Conservation (phyloP, 2,888 invertebrate species). For the Shargacucullia verbasci region DNA sequence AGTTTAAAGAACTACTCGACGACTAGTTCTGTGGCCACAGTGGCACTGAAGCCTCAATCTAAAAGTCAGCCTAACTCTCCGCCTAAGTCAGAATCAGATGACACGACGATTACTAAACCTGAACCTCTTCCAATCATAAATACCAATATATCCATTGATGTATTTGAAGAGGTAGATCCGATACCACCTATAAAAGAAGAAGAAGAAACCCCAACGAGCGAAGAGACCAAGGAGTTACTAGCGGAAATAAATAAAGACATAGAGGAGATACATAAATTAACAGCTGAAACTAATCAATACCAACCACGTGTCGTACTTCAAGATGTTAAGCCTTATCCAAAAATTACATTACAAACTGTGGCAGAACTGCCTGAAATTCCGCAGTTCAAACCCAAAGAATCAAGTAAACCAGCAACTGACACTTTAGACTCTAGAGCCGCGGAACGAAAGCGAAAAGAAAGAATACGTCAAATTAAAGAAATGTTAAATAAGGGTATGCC, state of each 20-base stretch:
- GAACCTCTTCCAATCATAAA: constrained; percentile 72
- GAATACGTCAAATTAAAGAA: constrained; percentile 92
- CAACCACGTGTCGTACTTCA: constrained; percentile 82
- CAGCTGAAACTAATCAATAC: constrained; percentile 81
- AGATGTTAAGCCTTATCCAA: constrained; percentile 86
- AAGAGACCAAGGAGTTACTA: constrained; percentile 77
- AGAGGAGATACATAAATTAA: constrained; percentile 85
- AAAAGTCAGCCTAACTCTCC: constrained; percentile 87
- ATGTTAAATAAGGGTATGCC: constrained; percentile 92
- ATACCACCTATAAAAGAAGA: constrained; percentile 81
- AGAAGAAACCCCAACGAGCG: constrained; percentile 78
- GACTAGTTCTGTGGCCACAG: constrained; percentile 65
- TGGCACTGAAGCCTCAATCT: constrained; percentile 78
- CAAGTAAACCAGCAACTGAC: constrained; percentile 73
- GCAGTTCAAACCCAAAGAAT: constrained; percentile 83
- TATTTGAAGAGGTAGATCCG: constrained; percentile 80
- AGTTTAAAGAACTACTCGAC: constrained; percentile 87
- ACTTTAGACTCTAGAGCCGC: constrained; percentile 81
- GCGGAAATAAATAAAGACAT: constrained; percentile 86
- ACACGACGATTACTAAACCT: constrained; percentile 66
- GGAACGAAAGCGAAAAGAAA: constrained; percentile 89
- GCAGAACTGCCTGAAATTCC: constrained; percentile 90
- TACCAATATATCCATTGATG: constrained; percentile 74
- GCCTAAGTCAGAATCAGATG: constrained; percentile 82
- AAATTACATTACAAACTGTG: constrained; percentile 90